Conservation (phyloP, 2,888 invertebrate genomes). For the Cactoblastis cactorum region DNA sequence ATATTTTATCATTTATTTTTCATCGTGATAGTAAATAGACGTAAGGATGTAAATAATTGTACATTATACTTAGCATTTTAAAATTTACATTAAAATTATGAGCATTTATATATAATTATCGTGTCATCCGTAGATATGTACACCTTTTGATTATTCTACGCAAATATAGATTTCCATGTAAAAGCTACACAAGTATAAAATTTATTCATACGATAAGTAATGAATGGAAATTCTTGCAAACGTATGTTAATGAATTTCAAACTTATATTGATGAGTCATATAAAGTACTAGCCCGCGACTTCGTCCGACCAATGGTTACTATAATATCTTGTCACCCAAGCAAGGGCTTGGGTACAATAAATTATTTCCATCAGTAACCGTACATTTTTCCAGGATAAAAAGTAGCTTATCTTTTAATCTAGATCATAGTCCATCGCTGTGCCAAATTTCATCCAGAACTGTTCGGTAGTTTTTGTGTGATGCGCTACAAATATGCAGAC, state of each 20-base stretch:
- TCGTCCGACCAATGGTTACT: no score
- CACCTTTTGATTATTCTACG: slow-evolving; percentile 43
- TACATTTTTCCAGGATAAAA: no score
- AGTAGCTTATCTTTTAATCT: no score
- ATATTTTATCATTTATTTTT: slow-evolving; percentile 54
- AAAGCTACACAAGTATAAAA: slow-evolving; percentile 48
- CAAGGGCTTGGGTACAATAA: no score
- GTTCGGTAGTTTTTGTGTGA: no score
- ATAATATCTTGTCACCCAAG: no score
- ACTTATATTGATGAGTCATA: background rate
- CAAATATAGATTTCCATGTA: slow-evolving; percentile 47
- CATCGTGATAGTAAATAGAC: slow-evolving; percentile 73
- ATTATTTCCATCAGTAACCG: no score
- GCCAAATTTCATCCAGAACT: no score
- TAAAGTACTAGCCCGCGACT: no score
- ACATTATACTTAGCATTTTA: slow-evolving; percentile 51
- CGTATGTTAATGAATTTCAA: slow-evolving; percentile 8
- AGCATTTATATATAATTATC: slow-evolving; percentile 57
- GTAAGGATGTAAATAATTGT: slow-evolving; percentile 72
- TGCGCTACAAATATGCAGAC: no score
- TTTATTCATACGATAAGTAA: slow-evolving; percentile 20
- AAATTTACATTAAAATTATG: slow-evolving; percentile 66
- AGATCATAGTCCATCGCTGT: no score
- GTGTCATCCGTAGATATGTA: slow-evolving; percentile 67
- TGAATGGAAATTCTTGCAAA: slow-evolving; percentile 23